phyloP scores from a whole-genome alignment of 2,888 invertebrate genomes.

The Ectemnius cavifrons region DNA sequence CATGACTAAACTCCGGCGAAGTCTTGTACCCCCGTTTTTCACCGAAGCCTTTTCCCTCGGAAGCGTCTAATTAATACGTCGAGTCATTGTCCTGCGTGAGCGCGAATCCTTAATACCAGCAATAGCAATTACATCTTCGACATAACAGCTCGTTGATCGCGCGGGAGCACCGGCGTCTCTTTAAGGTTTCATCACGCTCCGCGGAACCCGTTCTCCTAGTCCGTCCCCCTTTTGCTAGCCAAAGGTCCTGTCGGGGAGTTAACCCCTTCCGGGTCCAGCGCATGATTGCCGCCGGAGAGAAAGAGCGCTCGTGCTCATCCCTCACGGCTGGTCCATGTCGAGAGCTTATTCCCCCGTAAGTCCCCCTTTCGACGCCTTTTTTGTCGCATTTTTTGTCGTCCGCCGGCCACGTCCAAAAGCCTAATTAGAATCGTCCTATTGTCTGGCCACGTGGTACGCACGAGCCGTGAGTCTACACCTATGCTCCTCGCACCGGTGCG shows the following conservation, averaged over 20 bases:
- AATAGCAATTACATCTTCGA: conserved; percentile 41
- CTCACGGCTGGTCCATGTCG: conserved; percentile 35
- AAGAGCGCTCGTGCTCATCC: conserved; percentile 53
- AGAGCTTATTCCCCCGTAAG: conserved; percentile 53
- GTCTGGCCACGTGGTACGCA: conserved; percentile 77
- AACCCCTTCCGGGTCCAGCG: conserved; percentile 59
- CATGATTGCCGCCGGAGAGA: conserved; percentile 29
- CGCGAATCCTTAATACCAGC: conserved; percentile 38
- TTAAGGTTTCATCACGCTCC: conserved; percentile 66
- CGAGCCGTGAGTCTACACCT: conserved; percentile 66
- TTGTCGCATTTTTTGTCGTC: conserved; percentile 64
- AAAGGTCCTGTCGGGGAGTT: conserved; percentile 50
- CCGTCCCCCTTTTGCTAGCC: conserved; percentile 23
- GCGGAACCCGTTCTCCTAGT: conserved; percentile 41
- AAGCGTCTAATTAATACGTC: not conserved
- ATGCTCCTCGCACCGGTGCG: conserved; percentile 29
- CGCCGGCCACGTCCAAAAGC: conserved; percentile 69
- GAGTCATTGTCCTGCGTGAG: conserved; percentile 6
- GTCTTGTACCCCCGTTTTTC: not conserved
- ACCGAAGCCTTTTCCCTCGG: not conserved
- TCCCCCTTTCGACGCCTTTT: conserved; percentile 68
- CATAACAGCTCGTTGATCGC: conserved; percentile 47
- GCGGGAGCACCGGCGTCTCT: conserved; percentile 50
- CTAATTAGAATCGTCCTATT: conserved; percentile 77
- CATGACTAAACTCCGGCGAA: not conserved